Conservation (phyloP, 2,888 invertebrate genomes). For the Meloe dianella region DNA sequence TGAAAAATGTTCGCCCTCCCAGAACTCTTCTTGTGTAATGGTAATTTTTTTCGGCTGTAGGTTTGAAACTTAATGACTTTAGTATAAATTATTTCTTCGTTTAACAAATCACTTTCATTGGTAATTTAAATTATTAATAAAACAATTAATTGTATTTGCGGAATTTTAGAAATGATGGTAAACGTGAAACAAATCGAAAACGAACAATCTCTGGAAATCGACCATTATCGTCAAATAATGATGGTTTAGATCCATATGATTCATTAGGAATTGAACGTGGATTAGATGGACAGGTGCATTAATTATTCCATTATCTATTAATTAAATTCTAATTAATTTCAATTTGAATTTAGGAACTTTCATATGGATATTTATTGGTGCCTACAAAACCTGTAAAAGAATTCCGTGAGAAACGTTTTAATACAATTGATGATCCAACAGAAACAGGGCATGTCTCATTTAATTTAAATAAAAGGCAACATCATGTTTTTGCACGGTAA, state of each 20-base stretch:
- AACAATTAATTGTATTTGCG: too few species aligned
- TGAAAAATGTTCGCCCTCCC: too few species aligned
- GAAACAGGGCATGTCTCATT: slow-evolving; percentile 42
- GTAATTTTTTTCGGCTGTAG: too few species aligned
- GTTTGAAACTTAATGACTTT: too few species aligned
- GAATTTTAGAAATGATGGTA: slow-evolving; percentile 42
- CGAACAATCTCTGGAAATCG: slow-evolving; percentile 83
- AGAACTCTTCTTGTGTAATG: too few species aligned
- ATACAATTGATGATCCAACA: slow-evolving; percentile 54
- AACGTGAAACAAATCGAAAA: slow-evolving; percentile 65
- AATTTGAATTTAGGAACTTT: slow-evolving; percentile 78
- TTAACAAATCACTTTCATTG: too few species aligned
- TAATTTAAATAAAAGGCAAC: slow-evolving; percentile 42
- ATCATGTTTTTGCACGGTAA: slow-evolving; percentile 68
- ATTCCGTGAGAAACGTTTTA: slow-evolving; percentile 58
- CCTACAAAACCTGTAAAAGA: slow-evolving; percentile 69
- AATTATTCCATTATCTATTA: slow-evolving; percentile 14
- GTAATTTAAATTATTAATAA: too few species aligned
- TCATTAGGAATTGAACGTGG: slow-evolving; percentile 81
- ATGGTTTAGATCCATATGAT: slow-evolving; percentile 84
- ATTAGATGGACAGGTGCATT: slow-evolving; percentile 77
- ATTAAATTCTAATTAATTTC: slow-evolving; percentile 5
- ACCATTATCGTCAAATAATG: slow-evolving; percentile 83
- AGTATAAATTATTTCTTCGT: too few species aligned
- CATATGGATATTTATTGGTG: slow-evolving; percentile 83